Base-by-base conservation (phyloP, 2,113 vertebrate genomes). In the Rhinopomastus cyanomelas region DNA sequence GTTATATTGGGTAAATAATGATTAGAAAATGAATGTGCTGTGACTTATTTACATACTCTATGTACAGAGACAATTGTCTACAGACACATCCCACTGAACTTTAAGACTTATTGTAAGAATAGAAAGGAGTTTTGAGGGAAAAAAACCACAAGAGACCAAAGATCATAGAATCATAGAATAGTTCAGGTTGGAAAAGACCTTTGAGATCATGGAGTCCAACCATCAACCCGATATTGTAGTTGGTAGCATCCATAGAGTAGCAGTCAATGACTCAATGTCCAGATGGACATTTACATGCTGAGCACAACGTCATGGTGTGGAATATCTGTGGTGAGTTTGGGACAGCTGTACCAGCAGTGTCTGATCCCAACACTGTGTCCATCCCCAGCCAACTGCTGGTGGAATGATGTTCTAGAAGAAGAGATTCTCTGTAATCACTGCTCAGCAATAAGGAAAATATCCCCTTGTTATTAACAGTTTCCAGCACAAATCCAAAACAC, bases 111-210 rank as follows among this genome's bases (percentile, higher is more conserved):
- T 46, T 72, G 22, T 25, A 56, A 57, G 26, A 73, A 16, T 26
- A 60, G 5, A 80, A 81, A 56, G 2, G 5, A 14, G 0, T 3
- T 69, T 86, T 44, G 14, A 51, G 42, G 20, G 42, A 73, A 81
- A 52, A 34, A 51, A 32, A n/a, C n/a, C 0, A 2, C 3, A 19
- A 51, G 16, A 55, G 11, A 7, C 46, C 4, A 13, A 34, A 52
- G n/a, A 12, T 42, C 39, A 42, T 42, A 42, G 39, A 42, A 42
- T 42, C 39, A 42, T 42, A 42, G 39, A 42, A 42, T 15, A 12
- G 39, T 42, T 42, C 39, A 12, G 39, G 39, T 42, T 42, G 39
- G 39, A 42, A 42, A 42, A 42, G 39, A 42, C 39, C 39, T 42
- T 42, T 42, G 15, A 42, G 39, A 42, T 42, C 39, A 42, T 42